Evolutionary conservation across 30 jellyfish, hydroid and myxozoan species (phyloP), one percentile per base, ranked within the genome.

Genomic region (Aurelia coerulea): DNA sequence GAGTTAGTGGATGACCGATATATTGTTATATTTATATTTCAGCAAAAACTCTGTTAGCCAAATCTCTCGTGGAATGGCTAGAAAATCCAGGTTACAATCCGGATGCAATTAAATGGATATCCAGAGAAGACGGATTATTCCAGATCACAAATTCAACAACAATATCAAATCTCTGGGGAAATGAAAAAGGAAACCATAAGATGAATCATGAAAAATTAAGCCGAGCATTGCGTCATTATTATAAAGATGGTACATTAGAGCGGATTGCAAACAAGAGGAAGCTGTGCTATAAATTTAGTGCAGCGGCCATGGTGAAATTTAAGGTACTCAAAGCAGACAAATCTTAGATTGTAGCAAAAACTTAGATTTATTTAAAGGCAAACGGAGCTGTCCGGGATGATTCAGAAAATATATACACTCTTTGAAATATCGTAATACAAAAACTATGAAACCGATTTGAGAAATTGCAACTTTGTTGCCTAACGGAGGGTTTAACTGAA

Each of bases 141-240:
- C 96, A 85, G 60, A 91, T 91, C n/a, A 91, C 93, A 31, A 78
- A 86, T 65, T 91, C 98, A 10, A 59, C 88, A 9, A 79, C 76
- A 32, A 79, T 91, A 41, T 78, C 98, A 3, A 34, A 59, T 3
- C 68, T 78, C 42, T 91, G 98, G 98, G 98, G 98, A 11, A 53
- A 78, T 65, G 62, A 77, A 66, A 91, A 86, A 59, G 90, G 85
- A 14, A 91, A 91, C 88, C 84, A 81, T 29, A 85, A 79, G 68
- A 91, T 91, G 98, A 91, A 95, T 17, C 92, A 91, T 51, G 98
- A 91, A 41, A 91, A 91, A 64, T 66, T 91, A 12, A 93, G 96
- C n/a, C 80, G 98, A 4, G 98, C 93, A 41, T 64, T 91, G 70
- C 79, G 98, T 11, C 98, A 91, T 84, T 91, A 91, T 80, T 91